These are phyloP conservation scores for Galeopterus variegatus DNA, from an alignment of 2,113 vertebrate species.

Conservation along the genomic window DNA sequence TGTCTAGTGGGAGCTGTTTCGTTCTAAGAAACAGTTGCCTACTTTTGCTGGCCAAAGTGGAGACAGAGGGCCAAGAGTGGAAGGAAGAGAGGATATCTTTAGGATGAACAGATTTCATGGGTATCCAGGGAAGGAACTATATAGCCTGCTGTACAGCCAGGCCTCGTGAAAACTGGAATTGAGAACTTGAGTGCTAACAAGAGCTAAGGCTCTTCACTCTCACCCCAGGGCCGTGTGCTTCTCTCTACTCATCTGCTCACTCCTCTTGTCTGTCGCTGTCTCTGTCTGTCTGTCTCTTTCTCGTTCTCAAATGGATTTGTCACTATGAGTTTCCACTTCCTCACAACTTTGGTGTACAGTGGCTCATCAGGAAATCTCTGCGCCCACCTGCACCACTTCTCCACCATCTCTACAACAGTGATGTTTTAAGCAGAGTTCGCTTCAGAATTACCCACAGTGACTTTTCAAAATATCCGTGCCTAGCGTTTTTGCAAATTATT, in stretches of 20 bases:
- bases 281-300: background rate
- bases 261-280: background rate
- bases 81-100: background rate
- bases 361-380: background rate
- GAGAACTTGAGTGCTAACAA: background rate
- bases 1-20: background rate
- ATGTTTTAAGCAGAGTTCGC: background rate
- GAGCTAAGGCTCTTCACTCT: background rate
- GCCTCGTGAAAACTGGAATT: background rate
- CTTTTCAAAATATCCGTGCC: background rate
- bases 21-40: background rate
- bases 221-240: background rate
- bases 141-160: background rate
- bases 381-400: background rate
- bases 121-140: background rate
- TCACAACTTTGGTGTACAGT: background rate
- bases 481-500: background rate
- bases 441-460: background rate
- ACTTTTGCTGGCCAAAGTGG: background rate
- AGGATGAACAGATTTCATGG: background rate
- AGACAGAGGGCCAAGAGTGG: background rate
- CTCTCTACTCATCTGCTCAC: background rate
- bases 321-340: background rate
- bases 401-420: background rate
- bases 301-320: background rate